phyloP scores from a whole-genome alignment of 2,888 invertebrate species.

The Dexiosoma caninum region DNA sequence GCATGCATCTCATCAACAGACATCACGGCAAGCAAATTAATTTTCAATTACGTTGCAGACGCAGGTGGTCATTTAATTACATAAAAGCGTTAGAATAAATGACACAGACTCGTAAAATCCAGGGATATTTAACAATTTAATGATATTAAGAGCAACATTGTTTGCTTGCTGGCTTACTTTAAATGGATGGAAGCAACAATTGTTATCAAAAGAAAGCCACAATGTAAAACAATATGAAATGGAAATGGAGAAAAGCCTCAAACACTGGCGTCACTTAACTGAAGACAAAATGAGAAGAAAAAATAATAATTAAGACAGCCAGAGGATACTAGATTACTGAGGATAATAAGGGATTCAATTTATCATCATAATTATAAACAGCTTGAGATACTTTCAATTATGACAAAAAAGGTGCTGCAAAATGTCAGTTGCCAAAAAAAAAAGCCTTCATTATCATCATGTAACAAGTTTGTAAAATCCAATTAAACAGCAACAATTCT shows the following conservation, averaged over 20 bases:
- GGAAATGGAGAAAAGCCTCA: neutral
- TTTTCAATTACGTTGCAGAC: slow-evolving; percentile 70
- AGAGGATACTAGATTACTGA: neutral
- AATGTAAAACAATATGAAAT: neutral
- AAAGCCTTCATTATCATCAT: too few relatives aligned
- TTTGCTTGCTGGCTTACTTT: too few relatives aligned
- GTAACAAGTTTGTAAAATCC: too few relatives aligned
- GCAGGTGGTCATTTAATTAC: slow-evolving; percentile 67
- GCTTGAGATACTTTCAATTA: too few relatives aligned
- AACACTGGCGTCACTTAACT: slow-evolving; percentile 39
- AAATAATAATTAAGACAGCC: neutral
- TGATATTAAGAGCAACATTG: neutral
- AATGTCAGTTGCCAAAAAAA: too few relatives aligned
- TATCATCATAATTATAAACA: too few relatives aligned
- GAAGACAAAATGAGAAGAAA: too few relatives aligned
- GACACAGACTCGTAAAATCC: slow-evolving; percentile 20
- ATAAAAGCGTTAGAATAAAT: neutral
- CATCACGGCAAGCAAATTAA: slow-evolving; percentile 66
- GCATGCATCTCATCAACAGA: neutral
- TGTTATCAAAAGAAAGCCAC: neutral
- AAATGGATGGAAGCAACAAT: neutral
- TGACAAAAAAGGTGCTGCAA: too few relatives aligned
- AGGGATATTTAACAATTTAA: slow-evolving; percentile 12
- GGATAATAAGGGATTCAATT: neutral
- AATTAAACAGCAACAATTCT: too few relatives aligned